Evolutionary conservation across 2,888 invertebrate species (phyloP).

Genomic region (Polydrusus cervinus): DNA sequence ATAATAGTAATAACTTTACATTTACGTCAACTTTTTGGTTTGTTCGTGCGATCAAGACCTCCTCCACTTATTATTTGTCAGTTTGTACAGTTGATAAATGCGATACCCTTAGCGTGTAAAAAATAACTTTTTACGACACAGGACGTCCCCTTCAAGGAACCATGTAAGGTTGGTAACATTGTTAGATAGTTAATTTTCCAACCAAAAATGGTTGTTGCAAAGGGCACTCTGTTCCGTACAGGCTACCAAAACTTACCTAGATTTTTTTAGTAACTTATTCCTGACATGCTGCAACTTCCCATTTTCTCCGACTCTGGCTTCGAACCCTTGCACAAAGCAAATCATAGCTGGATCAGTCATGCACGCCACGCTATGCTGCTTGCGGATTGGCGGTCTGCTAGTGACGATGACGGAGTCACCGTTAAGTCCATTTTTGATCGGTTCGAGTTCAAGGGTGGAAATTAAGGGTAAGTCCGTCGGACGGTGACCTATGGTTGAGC

Average conservation of each 20-base stretch:
- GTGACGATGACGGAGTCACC: conserved; percentile 14
- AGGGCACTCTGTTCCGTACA: too few species aligned
- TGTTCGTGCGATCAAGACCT: too few species aligned
- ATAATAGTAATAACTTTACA: too few species aligned
- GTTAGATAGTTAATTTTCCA: too few species aligned
- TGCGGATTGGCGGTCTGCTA: conserved; percentile 45
- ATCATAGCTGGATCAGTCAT: conserved; percentile 70
- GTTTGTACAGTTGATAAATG: too few species aligned
- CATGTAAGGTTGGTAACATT: too few species aligned
- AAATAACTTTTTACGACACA: too few species aligned
- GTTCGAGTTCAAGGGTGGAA: conserved; percentile 32
- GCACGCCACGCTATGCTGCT: conserved; percentile 59
- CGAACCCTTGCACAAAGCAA: conserved; percentile 52
- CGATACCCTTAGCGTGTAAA: too few species aligned
- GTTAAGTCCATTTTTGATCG: conserved; percentile 37
- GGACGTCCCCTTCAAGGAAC: too few species aligned
- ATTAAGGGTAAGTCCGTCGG: conserved; percentile 44
- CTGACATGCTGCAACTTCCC: conserved; percentile 42
- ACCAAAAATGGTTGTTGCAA: too few species aligned
- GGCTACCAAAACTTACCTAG: conserved; percentile 40
- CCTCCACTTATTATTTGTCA: too few species aligned
- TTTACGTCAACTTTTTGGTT: too few species aligned
- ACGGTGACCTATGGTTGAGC: conserved; percentile 46
- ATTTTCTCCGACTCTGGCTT: conserved; percentile 35
- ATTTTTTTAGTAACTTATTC: conserved; percentile 48